Evolutionary conservation across 92 coral and sea anemone species (phyloP).

Genomic region (Porites lobata): DNA sequence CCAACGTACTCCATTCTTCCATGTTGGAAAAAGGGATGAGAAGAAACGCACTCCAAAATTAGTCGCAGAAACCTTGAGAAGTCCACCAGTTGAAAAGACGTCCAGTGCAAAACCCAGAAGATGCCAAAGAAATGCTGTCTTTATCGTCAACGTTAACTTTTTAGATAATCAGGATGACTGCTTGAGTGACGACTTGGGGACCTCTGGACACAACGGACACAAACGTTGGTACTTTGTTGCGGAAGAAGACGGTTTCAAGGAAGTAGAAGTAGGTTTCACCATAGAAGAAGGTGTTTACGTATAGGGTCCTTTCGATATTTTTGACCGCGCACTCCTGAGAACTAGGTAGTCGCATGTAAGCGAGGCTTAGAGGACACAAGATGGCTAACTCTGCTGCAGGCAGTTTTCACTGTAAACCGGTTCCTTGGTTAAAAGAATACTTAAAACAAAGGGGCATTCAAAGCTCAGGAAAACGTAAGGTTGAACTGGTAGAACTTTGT

Average conservation of each 20-base stretch:
- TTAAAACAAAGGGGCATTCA: too few species aligned
- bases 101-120: slow-evolving; percentile 21
- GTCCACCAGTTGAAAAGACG: background rate
- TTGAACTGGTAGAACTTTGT: too few species aligned
- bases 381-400: too few species aligned
- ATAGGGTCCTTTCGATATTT: too few species aligned
- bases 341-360: too few species aligned
- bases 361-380: too few species aligned
- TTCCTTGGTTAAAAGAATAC: too few species aligned
- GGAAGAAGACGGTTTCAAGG: slow-evolving; percentile 11
- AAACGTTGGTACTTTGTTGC: slow-evolving; percentile 8
- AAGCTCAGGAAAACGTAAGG: too few species aligned
- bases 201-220: slow-evolving; percentile 10
- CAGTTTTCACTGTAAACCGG: too few species aligned
- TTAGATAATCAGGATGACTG: slow-evolving; percentile 19
- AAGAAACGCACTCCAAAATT: background rate
- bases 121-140: slow-evolving; percentile 24
- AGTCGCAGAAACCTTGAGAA: background rate
- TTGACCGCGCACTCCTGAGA: too few species aligned
- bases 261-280: background rate
- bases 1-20: slow-evolving; percentile 3
- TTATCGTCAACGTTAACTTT: slow-evolving; percentile 9
- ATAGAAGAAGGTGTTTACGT: slow-evolving; percentile 13
- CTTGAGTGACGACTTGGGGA: slow-evolving; percentile 22
- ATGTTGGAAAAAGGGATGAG: slow-evolving; percentile 20